phyloP scores from a whole-genome alignment of 53 echinoderm and acorn worm species.

The Apostichopus leukothele region DNA sequence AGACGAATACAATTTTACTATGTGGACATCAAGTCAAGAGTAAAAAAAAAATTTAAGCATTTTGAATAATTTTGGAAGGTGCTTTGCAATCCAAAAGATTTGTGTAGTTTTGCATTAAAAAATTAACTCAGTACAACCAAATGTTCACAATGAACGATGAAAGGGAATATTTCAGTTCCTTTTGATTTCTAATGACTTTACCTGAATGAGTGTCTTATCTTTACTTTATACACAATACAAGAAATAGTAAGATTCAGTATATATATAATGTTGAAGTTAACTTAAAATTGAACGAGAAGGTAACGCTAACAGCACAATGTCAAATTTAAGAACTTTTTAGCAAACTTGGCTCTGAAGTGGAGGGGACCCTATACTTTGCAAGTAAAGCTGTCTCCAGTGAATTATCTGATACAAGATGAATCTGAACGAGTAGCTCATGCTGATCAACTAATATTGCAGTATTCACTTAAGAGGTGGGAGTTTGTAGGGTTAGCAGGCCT shows the following conservation, averaged over 20 bases:
- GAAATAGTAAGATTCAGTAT: constrained; percentile 12
- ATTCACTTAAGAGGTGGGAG: not conserved
- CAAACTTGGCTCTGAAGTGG: constrained; percentile 58
- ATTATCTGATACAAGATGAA: not conserved
- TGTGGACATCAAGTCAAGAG: too few species aligned
- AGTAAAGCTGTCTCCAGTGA: not conserved
- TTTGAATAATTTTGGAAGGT: too few species aligned
- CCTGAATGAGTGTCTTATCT: too few species aligned
- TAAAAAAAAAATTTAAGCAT: too few species aligned
- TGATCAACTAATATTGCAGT: not conserved
- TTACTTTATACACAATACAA: not conserved
- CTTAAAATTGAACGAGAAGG: not conserved
- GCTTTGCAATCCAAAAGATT: too few species aligned
- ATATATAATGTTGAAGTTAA: constrained; percentile 7
- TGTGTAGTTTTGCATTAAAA: too few species aligned
- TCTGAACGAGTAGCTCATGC: not conserved
- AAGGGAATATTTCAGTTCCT: too few species aligned
- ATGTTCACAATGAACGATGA: too few species aligned
- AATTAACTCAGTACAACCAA: too few species aligned
- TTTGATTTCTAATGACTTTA: too few species aligned
- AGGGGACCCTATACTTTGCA: constrained; percentile 7
- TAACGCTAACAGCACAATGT: constrained; percentile 38
- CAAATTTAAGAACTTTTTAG: constrained; percentile 52
- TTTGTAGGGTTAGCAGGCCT: too few species aligned
- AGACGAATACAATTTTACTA: too few species aligned